Evolutionary conservation across 1,140 invertebrate genomes (phyloP).

Genomic region (Chlorops oryzae): DNA sequence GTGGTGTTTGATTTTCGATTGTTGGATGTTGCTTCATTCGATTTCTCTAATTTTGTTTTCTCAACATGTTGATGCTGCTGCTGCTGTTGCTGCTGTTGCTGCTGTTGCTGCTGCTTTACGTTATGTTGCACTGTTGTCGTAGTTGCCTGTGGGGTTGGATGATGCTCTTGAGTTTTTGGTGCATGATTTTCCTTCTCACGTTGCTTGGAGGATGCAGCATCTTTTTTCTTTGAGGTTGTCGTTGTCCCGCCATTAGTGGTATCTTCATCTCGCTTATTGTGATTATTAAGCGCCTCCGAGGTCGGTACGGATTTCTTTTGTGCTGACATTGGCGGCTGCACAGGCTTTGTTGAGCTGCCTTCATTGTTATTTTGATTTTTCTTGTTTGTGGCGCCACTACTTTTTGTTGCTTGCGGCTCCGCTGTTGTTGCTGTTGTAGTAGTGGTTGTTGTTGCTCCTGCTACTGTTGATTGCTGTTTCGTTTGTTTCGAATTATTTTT

Average conservation of each 20-base stretch:
- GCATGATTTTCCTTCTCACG: constrained; percentile 46
- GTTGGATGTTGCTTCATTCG: neutral
- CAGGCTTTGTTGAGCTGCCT: constrained; percentile 14
- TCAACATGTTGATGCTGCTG: constrained; percentile 14
- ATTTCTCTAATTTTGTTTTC: constrained; percentile 3
- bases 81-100: constrained; percentile 11
- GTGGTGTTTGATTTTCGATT: neutral
- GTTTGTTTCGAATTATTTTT: constrained; percentile 6
- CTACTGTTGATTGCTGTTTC: constrained; percentile 4
- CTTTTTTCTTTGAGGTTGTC: constrained; percentile 17
- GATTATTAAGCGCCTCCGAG: neutral
- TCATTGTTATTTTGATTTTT: constrained; percentile 25
- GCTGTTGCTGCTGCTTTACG: constrained; percentile 19
- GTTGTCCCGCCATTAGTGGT: neutral
- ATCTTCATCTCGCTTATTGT: neutral
- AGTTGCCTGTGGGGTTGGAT: constrained; percentile 19
- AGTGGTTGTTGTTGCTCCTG: neutral
- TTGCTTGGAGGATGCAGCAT: constrained; percentile 24
- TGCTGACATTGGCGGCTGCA: constrained; percentile 13
- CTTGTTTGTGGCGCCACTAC: constrained; percentile 10
- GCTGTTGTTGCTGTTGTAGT: neutral
- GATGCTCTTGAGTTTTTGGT: no score
- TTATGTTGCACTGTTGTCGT: neutral
- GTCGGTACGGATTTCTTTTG: constrained; percentile 13
- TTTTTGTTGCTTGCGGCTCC: no score